Evolutionary conservation across 2,113 vertebrate species (phyloP), one percentile per base, ranked within the genome.

Genomic region (Datnioides undecimradiatus): DNA sequence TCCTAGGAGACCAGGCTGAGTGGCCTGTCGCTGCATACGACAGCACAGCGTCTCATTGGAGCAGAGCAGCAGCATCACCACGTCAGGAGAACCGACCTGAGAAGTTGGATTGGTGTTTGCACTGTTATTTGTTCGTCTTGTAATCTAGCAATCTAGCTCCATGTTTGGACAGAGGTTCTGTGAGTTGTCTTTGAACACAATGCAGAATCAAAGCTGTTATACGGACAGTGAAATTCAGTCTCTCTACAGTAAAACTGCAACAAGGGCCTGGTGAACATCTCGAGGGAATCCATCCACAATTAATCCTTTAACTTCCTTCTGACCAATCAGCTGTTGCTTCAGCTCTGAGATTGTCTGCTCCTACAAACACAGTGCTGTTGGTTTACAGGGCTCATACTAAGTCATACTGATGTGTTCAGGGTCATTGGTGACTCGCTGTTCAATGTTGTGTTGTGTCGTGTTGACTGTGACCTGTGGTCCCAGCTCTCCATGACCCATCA

Each of bases 201-300:
- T n/a, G n/a, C n/a, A n/a, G n/a, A n/a, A n/a, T n/a, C n/a, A n/a
- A n/a, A n/a, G n/a, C n/a, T n/a, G n/a, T n/a, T n/a, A n/a, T n/a
- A n/a, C n/a, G n/a, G n/a, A n/a, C n/a, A n/a, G n/a, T n/a, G n/a
- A n/a, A n/a, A n/a, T n/a, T n/a, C n/a, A n/a, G n/a, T n/a, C n/a
- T n/a, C n/a, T n/a, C n/a, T n/a, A n/a, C n/a, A n/a, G n/a, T n/a
- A n/a, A n/a, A n/a, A n/a, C n/a, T n/a, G n/a, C n/a, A n/a, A n/a
- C n/a, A n/a, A 85, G 78, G 6, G 83, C 73, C 78, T 85, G 83
- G 59, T 77, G 83, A 34, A 85, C 6, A 1, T 77, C 67, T 68
- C 17, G 40, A 27, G 78, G 73, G 67, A 85, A 81, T 12, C 83
- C 83, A 0, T 81, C 78, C 54, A 77, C 27, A 0, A 81, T 23